Evolutionary conservation across 2,113 vertebrate genomes (phyloP), one percentile per base, ranked within the genome.

Genomic region (Lepisosteus osseus): DNA sequence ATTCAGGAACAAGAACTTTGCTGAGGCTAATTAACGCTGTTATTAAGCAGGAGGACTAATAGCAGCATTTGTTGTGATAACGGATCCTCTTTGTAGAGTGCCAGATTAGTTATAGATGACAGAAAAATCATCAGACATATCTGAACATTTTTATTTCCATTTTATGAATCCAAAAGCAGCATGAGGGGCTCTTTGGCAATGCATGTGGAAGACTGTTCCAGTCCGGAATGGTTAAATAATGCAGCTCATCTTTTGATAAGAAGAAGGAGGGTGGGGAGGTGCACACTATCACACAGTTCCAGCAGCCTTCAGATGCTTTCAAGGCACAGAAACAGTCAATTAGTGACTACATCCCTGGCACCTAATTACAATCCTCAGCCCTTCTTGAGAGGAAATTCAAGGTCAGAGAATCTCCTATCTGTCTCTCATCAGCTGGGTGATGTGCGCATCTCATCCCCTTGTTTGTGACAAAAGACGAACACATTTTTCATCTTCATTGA

Each of bases 371-470:
- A 67, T 40, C 42, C 11, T 66, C 45, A 3, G 14, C 13, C 57
- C 62, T 29, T n/a, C 7, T 17, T 13, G 4, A 69, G 54, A 59
- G 6, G 43, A 59, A 69, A n/a, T 42, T 62, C 69, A 70, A 70
- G 57, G 57, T 70, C 43, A 62, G 40, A 14, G 29, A 7, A 45
- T 4, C 56, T 6, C n/a, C 56, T 51, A 59, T 44, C 44, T 45
- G 40, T 7, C 8, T 45, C 57, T 62, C 6, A 45, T 70, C 43
- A 61, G 57, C 57, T 7, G 56, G 29, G 9, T 57, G 56, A 61
- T 43, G 6, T 43, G 55, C 12, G 54, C 67, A 55, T 57, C 59
- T 61, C 56, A 57, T 17, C 40, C 17, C 3, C 9, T 51, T 51
- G 5, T 51, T 51, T 51, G 5, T 51, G 5, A 9, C 5, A 5